phyloP scores from a whole-genome alignment of 2,888 invertebrate genomes.

The Oligia latruncula region DNA sequence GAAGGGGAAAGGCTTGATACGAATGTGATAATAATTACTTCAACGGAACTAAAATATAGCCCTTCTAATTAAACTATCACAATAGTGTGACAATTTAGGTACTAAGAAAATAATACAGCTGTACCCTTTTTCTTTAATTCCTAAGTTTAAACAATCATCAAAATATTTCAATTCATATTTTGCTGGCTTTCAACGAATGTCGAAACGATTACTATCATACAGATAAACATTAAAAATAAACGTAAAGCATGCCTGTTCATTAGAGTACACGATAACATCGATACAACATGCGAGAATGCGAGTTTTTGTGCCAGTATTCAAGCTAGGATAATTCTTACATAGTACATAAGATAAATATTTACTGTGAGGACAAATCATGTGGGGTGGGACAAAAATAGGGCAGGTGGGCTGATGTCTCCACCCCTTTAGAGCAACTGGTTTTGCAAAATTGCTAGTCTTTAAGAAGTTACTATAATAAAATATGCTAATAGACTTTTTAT shows the following conservation, averaged over 20 bases:
- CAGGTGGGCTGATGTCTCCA: constrained; percentile 44
- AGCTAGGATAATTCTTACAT: constrained; percentile 38
- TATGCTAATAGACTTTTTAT: constrained; percentile 50
- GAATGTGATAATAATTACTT: constrained; percentile 19
- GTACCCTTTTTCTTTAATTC: background rate
- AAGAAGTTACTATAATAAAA: constrained; percentile 21
- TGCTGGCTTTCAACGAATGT: constrained; percentile 11
- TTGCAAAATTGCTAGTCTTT: background rate
- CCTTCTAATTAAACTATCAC: constrained; percentile 27
- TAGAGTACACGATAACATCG: constrained; percentile 36
- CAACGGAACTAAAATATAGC: background rate
- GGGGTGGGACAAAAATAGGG: constrained; percentile 40
- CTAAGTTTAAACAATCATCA: background rate
- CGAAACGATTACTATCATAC: constrained; percentile 26
- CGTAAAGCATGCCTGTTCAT: constrained; percentile 32
- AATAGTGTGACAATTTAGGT: background rate
- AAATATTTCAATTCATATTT: constrained; percentile 32
- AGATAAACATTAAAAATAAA: constrained; percentile 42
- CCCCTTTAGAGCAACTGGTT: constrained; percentile 52
- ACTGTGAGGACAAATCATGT: constrained; percentile 30
- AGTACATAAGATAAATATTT: constrained; percentile 49
- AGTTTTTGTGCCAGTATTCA: constrained; percentile 42
- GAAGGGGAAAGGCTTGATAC: background rate
- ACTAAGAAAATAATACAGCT: constrained; percentile 27
- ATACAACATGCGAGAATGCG: constrained; percentile 49